Evolutionary conservation across 2,113 vertebrate species (phyloP), one percentile per base, ranked within the genome.

Genomic region (Pitta sordida): DNA sequence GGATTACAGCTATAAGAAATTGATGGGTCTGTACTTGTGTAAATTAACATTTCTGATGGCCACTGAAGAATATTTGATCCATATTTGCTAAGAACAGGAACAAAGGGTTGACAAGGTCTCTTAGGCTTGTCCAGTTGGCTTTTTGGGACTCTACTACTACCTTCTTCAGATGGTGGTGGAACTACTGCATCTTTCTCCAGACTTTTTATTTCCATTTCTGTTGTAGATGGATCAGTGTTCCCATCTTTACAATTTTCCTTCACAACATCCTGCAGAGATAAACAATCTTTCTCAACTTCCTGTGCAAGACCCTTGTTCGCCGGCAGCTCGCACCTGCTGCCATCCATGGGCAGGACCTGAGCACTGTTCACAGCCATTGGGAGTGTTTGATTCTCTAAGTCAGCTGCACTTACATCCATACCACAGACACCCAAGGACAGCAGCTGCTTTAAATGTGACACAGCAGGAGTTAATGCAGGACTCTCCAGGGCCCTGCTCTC

Each of bases 1-100:
- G 98, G 98, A 91, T 99, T 99, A 76, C 98, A 99, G 77, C 98
- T 98, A 5, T 98, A 99, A 18, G 98, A 98, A 93, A 99, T 84
- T 0, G 98, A 97, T n/a, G 98, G 98, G 52, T 97, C 96, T 23
- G 98, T 98, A 62, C 70, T 96, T 21, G 98, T 99, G 65, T 98
- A 98, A 77, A 94, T 94, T 62, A 99, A 90, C 98, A 99, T 98
- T 96, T 99, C 98, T 0, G 98, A 98, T 32, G 98, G 98, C 98
- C 98, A 99, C 78, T 98, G 98, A 93, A 99, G 98, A 86, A 98
- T 82, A n/a, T 97, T 98, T 29, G 97, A 98, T 15, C 98, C 97
- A 20, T 98, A 96, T 95, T 98, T 98, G 93, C 97, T 98, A 68
- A 98, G 87, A 23, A 99, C 98, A 2, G 98, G 98, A 83, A 98